Conservation (phyloP, 2,888 invertebrate species). For the Drosophila kambysellisi region DNA sequence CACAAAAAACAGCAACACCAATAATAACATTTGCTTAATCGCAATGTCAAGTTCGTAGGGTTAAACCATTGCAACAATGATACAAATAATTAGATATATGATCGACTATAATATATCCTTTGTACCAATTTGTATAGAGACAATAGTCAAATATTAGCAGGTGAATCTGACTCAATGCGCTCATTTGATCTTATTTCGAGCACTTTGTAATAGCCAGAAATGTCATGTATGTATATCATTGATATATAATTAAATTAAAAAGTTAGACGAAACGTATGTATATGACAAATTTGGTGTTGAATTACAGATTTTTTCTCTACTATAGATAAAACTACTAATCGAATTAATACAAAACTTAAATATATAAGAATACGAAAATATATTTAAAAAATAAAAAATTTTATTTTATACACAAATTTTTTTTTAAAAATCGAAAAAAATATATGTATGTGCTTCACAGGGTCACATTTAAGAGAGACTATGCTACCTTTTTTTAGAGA, state of each 20-base stretch:
- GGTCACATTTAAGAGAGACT: not conserved
- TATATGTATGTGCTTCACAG: not conserved
- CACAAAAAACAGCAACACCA: constrained; percentile 16
- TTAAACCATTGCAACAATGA: constrained; percentile 4
- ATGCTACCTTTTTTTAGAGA: not conserved
- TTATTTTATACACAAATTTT: not conserved
- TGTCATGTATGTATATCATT: not conserved
- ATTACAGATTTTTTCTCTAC: not conserved
- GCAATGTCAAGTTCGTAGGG: constrained; percentile 50
- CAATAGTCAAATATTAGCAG: not conserved
- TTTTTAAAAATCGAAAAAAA: not conserved
- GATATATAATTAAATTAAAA: not conserved
- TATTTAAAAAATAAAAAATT: not conserved
- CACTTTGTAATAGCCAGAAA: not conserved
- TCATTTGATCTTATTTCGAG: not conserved
- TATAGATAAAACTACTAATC: not conserved
- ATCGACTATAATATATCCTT: not conserved
- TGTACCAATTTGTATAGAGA: not conserved
- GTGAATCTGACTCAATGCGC: not conserved
- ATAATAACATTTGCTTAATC: constrained; percentile 21
- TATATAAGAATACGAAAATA: not conserved
- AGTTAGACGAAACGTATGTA: not conserved
- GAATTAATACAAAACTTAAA: not conserved
- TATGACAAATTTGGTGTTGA: not conserved
- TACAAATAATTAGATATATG: not conserved